These are phyloP conservation scores for Blera fallax DNA, from an alignment of 2,888 invertebrate species.

Conservation along the genomic window DNA sequence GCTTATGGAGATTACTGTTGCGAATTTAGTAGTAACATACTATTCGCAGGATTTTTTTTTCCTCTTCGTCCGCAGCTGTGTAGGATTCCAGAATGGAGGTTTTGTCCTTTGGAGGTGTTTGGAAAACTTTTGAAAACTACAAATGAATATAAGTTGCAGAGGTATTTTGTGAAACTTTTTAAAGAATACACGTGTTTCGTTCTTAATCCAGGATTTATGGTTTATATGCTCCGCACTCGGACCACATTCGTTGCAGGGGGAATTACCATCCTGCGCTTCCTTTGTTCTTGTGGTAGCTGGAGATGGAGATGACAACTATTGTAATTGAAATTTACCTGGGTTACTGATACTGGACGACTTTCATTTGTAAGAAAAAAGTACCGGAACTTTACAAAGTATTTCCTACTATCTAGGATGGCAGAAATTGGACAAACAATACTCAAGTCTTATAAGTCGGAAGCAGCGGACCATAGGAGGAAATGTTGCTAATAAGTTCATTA, in stretches of 20 bases:
- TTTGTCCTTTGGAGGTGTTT: background rate
- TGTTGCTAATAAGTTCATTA: too few species aligned
- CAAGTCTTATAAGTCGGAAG: too few species aligned
- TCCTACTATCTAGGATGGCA: too few species aligned
- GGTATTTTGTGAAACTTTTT: background rate
- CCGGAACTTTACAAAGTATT: too few species aligned
- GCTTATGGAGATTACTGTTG: slow-evolving; percentile 49
- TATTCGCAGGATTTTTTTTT: slow-evolving; percentile 6
- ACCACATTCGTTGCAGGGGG: background rate
- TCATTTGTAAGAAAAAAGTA: too few species aligned
- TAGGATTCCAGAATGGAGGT: background rate
- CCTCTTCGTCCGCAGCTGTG: background rate
- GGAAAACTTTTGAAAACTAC: slow-evolving; percentile 4
- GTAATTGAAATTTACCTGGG: background rate
- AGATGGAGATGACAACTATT: background rate
- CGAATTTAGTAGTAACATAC: slow-evolving; percentile 38
- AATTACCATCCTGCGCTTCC: background rate
- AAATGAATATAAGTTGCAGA: slow-evolving; percentile 3
- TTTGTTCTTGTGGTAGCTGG: background rate
- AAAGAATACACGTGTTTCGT: background rate
- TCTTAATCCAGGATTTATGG: slow-evolving; percentile 7
- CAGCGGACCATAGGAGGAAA: too few species aligned
- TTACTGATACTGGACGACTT: background rate
- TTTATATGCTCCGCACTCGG: background rate
- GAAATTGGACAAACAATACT: too few species aligned